These are phyloP conservation scores for Halcyon smyrnensis DNA, from an alignment of 2,797 vertebrate genomes.

Conservation along the genomic window DNA sequence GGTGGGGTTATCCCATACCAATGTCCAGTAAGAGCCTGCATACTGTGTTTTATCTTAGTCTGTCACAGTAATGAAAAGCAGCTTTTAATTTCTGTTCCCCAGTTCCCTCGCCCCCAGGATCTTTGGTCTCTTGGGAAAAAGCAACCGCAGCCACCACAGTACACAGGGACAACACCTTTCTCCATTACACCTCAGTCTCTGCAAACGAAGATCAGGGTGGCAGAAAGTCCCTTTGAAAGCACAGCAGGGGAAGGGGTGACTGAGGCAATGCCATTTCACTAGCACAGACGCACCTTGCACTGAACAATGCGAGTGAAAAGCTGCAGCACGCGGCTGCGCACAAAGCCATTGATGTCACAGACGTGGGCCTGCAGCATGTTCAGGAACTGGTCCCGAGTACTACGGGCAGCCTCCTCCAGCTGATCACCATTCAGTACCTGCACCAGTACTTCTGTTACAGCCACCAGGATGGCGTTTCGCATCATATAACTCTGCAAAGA, in stretches of 20 bases:
- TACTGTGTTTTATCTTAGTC: background rate
- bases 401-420: constrained; percentile 85
- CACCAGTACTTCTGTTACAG: constrained; percentile 89
- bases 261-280: rapidly evolving
- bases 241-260: background rate
- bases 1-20: background rate
- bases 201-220: background rate
- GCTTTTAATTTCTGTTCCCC: background rate
- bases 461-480: constrained; percentile 91
- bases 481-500: constrained; percentile 85
- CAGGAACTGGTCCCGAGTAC: constrained; percentile 90
- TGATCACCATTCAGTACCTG: constrained; percentile 89
- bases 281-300: constrained; percentile 81
- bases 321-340: constrained; percentile 90
- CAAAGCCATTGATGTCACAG: constrained; percentile 88
- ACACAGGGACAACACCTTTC: background rate
- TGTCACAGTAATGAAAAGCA: background rate
- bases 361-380: constrained; percentile 90
- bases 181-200: background rate
- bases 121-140: background rate
- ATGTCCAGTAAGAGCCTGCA: background rate
- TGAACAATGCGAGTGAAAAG: constrained; percentile 90
- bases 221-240: background rate
- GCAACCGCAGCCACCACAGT: background rate
- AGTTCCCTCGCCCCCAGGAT: background rate